phyloP scores from a whole-genome alignment of 2,113 vertebrate species.

The Callipepla squamata region DNA sequence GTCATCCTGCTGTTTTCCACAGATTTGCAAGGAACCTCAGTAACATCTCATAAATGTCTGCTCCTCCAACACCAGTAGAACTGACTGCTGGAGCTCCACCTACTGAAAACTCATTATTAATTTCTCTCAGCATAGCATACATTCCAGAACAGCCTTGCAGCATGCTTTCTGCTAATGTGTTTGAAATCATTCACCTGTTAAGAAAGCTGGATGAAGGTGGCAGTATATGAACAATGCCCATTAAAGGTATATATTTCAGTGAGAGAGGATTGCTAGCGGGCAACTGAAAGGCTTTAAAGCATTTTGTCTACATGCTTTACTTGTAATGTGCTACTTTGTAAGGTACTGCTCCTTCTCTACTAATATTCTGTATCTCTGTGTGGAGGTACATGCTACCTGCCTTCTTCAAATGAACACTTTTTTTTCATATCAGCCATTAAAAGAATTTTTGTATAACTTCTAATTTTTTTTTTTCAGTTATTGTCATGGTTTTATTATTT shows the following conservation, averaged over 20 bases:
- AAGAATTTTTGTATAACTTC: background rate
- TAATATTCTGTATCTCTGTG: background rate
- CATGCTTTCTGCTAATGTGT: background rate
- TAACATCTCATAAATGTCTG: background rate
- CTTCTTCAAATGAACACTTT: background rate
- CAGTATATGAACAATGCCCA: background rate
- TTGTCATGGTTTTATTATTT: too few species aligned
- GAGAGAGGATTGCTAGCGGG: background rate
- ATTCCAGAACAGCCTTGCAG: background rate
- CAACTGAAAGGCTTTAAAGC: background rate
- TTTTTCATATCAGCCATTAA: background rate
- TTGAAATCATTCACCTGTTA: background rate
- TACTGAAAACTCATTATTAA: background rate
- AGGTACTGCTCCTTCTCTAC: background rate
- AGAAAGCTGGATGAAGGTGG: background rate
- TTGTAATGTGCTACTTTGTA: too few species aligned
- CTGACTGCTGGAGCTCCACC: background rate
- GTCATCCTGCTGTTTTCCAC: background rate
- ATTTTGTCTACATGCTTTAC: background rate
- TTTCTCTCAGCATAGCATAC: rapidly evolving
- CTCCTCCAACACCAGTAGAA: background rate
- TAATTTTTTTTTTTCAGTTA: background rate
- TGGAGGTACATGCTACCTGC: background rate
- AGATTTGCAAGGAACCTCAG: background rate
- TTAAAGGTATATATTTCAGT: background rate